Evolutionary conservation across 2,797 vertebrate species (phyloP).

Genomic region (Cossypha polioptera): DNA sequence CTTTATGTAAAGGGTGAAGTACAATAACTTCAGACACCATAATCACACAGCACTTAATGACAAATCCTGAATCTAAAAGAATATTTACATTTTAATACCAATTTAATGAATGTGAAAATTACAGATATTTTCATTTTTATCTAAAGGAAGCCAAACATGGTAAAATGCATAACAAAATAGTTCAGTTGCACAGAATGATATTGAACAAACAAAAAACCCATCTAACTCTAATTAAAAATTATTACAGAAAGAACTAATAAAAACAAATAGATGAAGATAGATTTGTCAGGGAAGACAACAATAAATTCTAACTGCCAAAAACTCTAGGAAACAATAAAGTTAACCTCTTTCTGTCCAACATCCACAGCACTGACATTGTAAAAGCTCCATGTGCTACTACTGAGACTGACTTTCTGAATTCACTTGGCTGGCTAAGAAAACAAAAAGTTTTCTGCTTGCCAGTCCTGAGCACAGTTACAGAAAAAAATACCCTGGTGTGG

Average conservation of each 20-base stretch:
- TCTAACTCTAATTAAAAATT: not conserved
- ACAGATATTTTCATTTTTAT: not conserved
- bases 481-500: not conserved
- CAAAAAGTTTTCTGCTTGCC: not conserved
- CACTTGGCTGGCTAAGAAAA: not conserved
- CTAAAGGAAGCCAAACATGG: not conserved
- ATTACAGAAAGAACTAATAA: not conserved
- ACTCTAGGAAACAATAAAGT: not conserved
- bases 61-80: not conserved
- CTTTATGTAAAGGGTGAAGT: not conserved
- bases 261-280: not conserved
- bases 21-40: not conserved
- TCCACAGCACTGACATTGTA: not conserved
- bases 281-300: not conserved
- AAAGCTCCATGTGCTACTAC: accelerated
- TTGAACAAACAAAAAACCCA: accelerated
- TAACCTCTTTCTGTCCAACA: not conserved
- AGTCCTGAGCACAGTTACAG: not conserved
- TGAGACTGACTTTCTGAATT: not conserved
- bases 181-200: not conserved
- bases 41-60: not conserved
- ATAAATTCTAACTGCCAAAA: not conserved
- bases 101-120: not conserved
- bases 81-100: not conserved
- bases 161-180: not conserved